Conservation (phyloP, 2,113 vertebrate genomes). For the Ammodytes dubius region DNA sequence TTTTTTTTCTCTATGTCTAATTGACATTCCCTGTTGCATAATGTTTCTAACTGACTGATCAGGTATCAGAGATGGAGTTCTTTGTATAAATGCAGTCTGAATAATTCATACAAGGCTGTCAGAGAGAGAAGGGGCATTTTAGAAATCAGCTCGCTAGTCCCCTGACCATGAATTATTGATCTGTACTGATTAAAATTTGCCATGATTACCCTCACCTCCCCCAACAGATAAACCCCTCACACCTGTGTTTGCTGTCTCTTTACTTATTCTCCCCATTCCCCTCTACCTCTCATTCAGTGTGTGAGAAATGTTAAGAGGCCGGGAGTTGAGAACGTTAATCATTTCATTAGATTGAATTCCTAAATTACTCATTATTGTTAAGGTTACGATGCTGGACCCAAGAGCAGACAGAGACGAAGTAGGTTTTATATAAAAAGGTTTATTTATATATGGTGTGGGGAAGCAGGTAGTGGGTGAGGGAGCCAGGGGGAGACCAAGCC, state of each 20-base stretch:
- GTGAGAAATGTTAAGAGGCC: too few relatives aligned
- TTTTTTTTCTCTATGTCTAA: conserved; percentile 75
- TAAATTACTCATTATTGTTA: too few relatives aligned
- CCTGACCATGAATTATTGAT: conserved; percentile 89
- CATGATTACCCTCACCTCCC: conserved; percentile 85
- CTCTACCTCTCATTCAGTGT: conserved; percentile 46
- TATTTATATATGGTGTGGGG: too few relatives aligned
- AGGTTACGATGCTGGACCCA: too few relatives aligned
- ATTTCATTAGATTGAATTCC: too few relatives aligned
- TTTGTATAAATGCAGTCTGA: conserved; percentile 86
- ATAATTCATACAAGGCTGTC: conserved; percentile 86
- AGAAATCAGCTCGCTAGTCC: conserved; percentile 83
- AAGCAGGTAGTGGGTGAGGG: too few relatives aligned
- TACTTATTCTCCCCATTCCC: conserved; percentile 62
- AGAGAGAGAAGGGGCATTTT: conserved; percentile 81
- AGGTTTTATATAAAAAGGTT: too few relatives aligned
- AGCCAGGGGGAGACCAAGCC: too few relatives aligned
- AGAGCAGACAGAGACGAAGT: too few relatives aligned
- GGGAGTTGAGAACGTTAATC: too few relatives aligned
- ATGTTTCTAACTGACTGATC: conserved; percentile 86
- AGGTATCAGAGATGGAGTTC: conserved; percentile 85
- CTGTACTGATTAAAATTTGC: conserved; percentile 89
- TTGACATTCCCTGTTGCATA: conserved; percentile 84
- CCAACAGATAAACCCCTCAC: conserved; percentile 82
- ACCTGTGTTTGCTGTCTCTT: conserved; percentile 84